A percentile compares a stretch with the other conserved stretches of the same genome.
phyloP scores from a whole-genome alignment of 2,888 invertebrate genomes.

The Orchesellides sinensis region DNA sequence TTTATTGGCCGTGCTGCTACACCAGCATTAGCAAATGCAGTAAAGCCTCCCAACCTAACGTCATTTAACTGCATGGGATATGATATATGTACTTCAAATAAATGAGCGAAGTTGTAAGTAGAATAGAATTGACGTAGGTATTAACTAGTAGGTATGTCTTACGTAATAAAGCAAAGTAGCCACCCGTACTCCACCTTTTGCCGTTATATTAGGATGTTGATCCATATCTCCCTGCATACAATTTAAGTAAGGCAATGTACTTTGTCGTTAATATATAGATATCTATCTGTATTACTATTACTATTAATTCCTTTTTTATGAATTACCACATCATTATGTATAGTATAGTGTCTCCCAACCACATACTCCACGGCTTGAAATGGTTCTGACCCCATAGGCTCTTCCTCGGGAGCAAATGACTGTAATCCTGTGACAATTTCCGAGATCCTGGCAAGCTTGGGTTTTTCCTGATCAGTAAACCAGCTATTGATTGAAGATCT shows the following conservation, averaged over 20 bases:
- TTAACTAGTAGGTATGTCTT: too few relatives aligned
- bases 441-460: neutral
- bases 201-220: neutral
- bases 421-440: neutral
- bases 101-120: too few relatives aligned
- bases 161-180: neutral
- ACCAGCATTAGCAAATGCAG: neutral
- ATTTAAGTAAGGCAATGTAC: neutral
- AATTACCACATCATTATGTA: neutral
- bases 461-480: neutral
- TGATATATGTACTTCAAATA: too few relatives aligned
- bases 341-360: neutral
- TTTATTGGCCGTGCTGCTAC: neutral
- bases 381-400: neutral
- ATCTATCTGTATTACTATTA: too few relatives aligned
- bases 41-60: neutral
- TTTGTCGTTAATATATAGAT: neutral
- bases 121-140: too few relatives aligned
- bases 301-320: too few relatives aligned
- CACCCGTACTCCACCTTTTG: neutral
- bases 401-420: neutral
- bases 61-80: conserved; percentile 9
- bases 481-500: neutral
- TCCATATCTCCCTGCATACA: neutral
- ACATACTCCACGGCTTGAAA: conserved; percentile 11